Base-by-base conservation (phyloP, 2,797 vertebrate genomes). In the Loris lydekkerianus region DNA sequence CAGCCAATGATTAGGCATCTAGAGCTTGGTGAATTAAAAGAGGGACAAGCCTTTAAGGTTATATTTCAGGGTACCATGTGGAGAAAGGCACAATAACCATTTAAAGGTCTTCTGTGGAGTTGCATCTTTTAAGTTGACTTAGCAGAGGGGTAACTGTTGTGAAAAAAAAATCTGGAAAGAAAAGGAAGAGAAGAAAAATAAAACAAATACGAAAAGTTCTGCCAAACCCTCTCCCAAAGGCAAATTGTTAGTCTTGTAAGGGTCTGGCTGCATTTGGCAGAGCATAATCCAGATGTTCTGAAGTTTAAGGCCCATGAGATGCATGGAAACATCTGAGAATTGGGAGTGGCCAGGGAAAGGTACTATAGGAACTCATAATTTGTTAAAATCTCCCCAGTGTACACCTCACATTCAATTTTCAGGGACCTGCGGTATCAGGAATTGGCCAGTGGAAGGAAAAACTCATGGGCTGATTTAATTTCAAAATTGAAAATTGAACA, bases 401-500 rank as follows among this genome's bases (percentile, higher is more conserved):
- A 53, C 49, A 53, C 85, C 17, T 1, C 31, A 3, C 4, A 0
- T 17, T 11, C 0, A 0, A 31, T 63, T 69, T 37, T 43, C 61
- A 3, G 0, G 37, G 73, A 15, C 8, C 56, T 27, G 0, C 49
- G 3, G 18, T n/a, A 0, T 14, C 0, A 17, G 86, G 84, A n/a
- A 61, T 5, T 10, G 67, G 81, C 40, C 11, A 5, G 86, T 76
- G 81, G n/a, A 67, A 34, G 82, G 53, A 63, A 89, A 69, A 58
- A 1, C 61, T 75, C 37, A 1, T 3, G 87, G 83, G 31, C 27
- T 1, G 9, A 31, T 58, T 94, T 58, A 14, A 86, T 96, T 95
- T 95, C 95, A 92, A 78, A 95, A 90, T 63, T 82, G 80, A 96
- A 86, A 85, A 14, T 4, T 76, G 94, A 94, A 84, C 46, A 67